Conservation (phyloP, 1,140 invertebrate genomes). For the Lucilia cuprina region DNA sequence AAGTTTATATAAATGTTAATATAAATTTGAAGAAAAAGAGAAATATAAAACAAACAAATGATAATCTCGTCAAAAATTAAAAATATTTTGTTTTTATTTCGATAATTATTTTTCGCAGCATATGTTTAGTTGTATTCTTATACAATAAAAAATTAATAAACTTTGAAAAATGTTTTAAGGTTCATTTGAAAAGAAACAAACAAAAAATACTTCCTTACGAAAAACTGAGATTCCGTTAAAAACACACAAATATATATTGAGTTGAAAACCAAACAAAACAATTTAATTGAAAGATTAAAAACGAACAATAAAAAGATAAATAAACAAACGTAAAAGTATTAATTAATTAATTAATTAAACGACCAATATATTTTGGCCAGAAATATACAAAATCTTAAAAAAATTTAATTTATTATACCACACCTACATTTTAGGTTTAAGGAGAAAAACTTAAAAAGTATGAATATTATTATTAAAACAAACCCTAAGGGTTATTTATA, state of each 20-base stretch:
- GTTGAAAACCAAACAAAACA: not conserved
- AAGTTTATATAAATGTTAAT: not conserved
- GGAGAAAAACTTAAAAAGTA: not conserved
- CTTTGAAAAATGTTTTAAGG: too few species aligned
- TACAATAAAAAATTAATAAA: too few species aligned
- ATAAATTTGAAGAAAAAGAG: not conserved
- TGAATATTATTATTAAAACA: not conserved
- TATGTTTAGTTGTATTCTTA: not conserved
- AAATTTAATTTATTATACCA: not conserved
- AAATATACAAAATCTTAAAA: not conserved
- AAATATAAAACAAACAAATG: not conserved
- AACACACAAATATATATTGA: constrained; percentile 27
- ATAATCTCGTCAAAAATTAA: not conserved
- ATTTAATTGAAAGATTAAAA: not conserved
- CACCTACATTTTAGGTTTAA: not conserved
- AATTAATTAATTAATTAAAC: not conserved
- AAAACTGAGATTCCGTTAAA: constrained; percentile 34
- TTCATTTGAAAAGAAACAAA: not conserved
- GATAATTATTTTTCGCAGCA: not conserved
- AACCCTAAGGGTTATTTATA: not conserved
- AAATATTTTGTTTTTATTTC: not conserved
- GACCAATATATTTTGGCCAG: not conserved
- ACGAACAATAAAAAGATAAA: not conserved
- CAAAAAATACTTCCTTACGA: constrained; percentile 15
- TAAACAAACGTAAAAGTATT: constrained; percentile 1